These are phyloP conservation scores for Hipposideros armiger DNA, from an alignment of 2,113 vertebrate genomes.

Conservation along the genomic window DNA sequence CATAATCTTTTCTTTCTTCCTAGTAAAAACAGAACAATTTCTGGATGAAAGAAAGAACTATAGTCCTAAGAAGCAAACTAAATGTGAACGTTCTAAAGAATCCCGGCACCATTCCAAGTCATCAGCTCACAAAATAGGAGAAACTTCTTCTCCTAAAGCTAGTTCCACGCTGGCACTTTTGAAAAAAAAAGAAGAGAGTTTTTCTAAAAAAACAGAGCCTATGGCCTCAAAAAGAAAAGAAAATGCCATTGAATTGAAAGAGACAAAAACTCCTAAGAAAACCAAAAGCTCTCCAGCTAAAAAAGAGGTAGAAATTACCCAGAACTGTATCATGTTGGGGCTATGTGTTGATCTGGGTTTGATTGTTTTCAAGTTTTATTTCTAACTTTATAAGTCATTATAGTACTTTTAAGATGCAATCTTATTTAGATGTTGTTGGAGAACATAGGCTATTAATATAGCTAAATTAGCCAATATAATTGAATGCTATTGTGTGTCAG, in stretches of 20 bases:
- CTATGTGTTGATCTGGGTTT: conserved; percentile 3
- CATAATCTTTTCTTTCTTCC: conserved; percentile 30
- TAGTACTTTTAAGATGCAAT: background rate
- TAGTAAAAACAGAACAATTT: conserved; percentile 76
- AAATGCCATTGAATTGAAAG: conserved; percentile 83
- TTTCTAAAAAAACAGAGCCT: conserved; percentile 76
- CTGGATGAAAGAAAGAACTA: conserved; percentile 55
- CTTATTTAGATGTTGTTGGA: conserved; percentile 35
- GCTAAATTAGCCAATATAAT: background rate
- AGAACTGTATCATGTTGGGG: background rate
- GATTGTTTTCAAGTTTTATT: background rate
- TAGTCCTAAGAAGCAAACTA: conserved; percentile 66
- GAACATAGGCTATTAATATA: conserved; percentile 4
- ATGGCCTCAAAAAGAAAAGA: conserved; percentile 82
- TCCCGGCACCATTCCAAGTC: conserved; percentile 8
- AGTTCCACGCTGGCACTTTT: conserved; percentile 91
- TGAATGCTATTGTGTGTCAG: background rate
- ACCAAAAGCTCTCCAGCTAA: conserved; percentile 92
- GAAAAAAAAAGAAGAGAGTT: conserved; percentile 89
- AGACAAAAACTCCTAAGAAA: conserved; percentile 86
- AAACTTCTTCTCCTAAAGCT: conserved; percentile 82
- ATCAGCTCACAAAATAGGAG: conserved; percentile 66
- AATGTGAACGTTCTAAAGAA: conserved; percentile 62
- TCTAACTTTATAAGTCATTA: background rate
- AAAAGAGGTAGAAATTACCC: conserved; percentile 89